Evolutionary conservation across 1,140 invertebrate genomes (phyloP).

Genomic region (Scaptomyza montana): DNA sequence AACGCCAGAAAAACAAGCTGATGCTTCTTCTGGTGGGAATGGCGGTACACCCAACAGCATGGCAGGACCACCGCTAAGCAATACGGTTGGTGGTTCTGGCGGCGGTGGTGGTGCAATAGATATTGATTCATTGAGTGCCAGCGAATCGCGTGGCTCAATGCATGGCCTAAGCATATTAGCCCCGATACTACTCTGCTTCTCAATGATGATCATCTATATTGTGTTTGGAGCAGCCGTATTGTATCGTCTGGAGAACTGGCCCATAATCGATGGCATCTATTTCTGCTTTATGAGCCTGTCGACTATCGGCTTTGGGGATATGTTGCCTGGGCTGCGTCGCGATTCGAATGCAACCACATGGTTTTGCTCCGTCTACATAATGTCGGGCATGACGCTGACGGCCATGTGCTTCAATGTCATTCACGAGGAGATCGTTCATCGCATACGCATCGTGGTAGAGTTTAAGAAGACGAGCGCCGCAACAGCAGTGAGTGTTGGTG

Average conservation of each 20-base stretch:
- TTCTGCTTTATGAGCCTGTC: conserved; percentile 97
- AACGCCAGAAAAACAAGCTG: conserved; percentile 85
- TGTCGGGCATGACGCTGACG: conserved; percentile 97
- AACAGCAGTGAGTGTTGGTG: conserved; percentile 41
- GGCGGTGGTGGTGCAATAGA: conserved; percentile 64
- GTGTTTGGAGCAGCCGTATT: conserved; percentile 94
- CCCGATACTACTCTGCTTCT: conserved; percentile 90
- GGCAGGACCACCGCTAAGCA: not conserved
- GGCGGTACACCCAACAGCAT: not conserved
- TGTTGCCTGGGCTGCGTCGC: conserved; percentile 90
- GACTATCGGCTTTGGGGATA: conserved; percentile 96
- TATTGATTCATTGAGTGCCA: conserved; percentile 88
- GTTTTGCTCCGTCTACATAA: conserved; percentile 97
- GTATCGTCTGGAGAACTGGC: conserved; percentile 93
- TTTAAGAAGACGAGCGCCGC: conserved; percentile 79
- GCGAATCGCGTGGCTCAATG: conserved; percentile 89
- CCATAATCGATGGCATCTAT: conserved; percentile 94
- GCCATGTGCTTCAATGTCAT: conserved; percentile 99
- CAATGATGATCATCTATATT: conserved; percentile 93
- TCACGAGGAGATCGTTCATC: conserved; percentile 95
- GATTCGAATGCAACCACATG: conserved; percentile 88
- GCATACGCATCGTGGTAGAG: conserved; percentile 87
- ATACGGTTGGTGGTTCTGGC: not conserved
- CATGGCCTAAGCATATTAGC: conserved; percentile 90
- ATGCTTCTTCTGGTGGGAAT: conserved; percentile 59